Base-by-base conservation (phyloP, 2,113 vertebrate genomes). In the Chelonoidis abingdonii region DNA sequence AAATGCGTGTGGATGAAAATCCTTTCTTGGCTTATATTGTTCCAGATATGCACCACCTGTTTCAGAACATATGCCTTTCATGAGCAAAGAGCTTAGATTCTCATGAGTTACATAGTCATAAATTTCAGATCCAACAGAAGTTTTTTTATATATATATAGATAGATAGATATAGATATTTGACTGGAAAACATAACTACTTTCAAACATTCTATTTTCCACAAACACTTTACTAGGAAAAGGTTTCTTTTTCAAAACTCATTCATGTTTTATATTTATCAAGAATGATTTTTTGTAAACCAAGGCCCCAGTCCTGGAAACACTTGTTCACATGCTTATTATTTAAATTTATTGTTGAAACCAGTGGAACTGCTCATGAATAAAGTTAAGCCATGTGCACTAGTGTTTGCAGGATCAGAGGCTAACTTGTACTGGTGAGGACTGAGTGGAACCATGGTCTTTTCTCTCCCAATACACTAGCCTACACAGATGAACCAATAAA, bases 321-420 rank as follows among this genome's bases (percentile, higher is more conserved):
- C 16, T 0, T 0, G 16, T 69, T n/a, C 35, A 8, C 8, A 44
- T 13, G 3, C 4, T 10, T 52, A 27, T 50, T 80, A 0, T 10
- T 49, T 56, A 53, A 80, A 2, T n/a, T 84, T 59, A 8, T 84
- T 57, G 69, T 16, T 44, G 29, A 93, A 87, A 49, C 80, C 54
- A 53, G 41, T 31, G 56, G 72, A 2, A 16, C 6, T 24, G 7
- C 41, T 81, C 16, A 21, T n/a, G 19, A 52, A 86, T 69, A 41
- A 19, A 84, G 24, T 41, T 8, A 91, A 44, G 8, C 4, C 35
- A 19, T 31, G 25, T 81, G 4, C 12, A 81, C 65, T 69, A 72
- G 2, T 29, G 88, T 14, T 44, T 76, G 10, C 72, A 44, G 10
- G 10, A 76, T 76, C 10, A 13, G 24, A 76, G 10, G 22, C 21